Base-by-base conservation (phyloP, 2,113 vertebrate genomes). In the Xiphophorus hellerii region DNA sequence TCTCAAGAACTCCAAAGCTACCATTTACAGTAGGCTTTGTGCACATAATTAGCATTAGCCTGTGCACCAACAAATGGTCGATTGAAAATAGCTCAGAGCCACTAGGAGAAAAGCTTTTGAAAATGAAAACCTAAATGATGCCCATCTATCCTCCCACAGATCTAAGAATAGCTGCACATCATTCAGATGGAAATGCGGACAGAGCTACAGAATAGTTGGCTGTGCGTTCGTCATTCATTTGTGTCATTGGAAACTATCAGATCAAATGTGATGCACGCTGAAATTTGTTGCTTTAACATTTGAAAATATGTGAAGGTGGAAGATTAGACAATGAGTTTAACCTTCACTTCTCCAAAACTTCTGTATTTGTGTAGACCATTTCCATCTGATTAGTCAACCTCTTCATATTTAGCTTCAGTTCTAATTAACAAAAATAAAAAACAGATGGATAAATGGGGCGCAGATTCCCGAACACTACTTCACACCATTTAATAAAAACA, bases 151-250 rank as follows among this genome's bases (percentile, higher is more conserved):
- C 90, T 82, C 90, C 91, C 90, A 92, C 91, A 86, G 80, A 76
- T 82, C 92, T 88, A 90, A 89, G 89, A 91, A 93, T 92, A 93
- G 85, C 82, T 68, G 71, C 63, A 62, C 85, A 89, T 88, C 88
- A 91, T 93, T 93, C 87, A 92, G 84, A 93, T 92, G 90, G 86
- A 92, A 93, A 93, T 92, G 84, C 73, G 72, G 84, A 87, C 88
- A 86, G 76, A 88, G 81, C 76, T 73, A 82, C 86, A 88, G 79
- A 91, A 90, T 83, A 82, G 83, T 87, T 65, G 74, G 64, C 61
- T 81, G 68, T 76, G 75, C 86, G 87, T 84, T 88, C 44, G 60
- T 90, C 88, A 87, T 72, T 90, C 80, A 76, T 83, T 61, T 86
- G 81, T 90, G 82, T 89, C 82, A 84, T 70, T 68, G 73, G 73